Evolutionary conservation across 2,797 vertebrate genomes (phyloP).

Genomic region (Parambassis ranga): DNA sequence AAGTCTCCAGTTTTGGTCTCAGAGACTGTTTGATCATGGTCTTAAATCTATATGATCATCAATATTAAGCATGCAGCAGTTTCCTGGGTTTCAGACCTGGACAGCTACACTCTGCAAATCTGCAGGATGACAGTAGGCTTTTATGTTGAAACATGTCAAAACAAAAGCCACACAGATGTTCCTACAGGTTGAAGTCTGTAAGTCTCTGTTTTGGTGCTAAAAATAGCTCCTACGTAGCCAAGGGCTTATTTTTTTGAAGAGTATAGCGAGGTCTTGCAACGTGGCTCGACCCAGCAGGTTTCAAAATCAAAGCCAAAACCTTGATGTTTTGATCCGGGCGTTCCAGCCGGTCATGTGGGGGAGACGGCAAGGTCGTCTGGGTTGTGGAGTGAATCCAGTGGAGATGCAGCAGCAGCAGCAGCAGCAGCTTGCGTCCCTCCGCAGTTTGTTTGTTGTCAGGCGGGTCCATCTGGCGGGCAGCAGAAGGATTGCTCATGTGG

Average conservation of each 20-base stretch:
- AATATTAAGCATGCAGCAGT: no score
- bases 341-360: constrained; percentile 31
- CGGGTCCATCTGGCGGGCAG: constrained; percentile 71
- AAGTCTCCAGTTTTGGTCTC: no score
- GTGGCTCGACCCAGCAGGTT: constrained; percentile 30
- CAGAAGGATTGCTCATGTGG: constrained; percentile 42
- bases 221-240: constrained; percentile 52
- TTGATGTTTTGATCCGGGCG: constrained; percentile 22
- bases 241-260: constrained; percentile 22
- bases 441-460: constrained; percentile 52
- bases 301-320: constrained; percentile 35
- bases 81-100: no score
- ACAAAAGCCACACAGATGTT: constrained; percentile 3
- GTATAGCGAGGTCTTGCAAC: constrained; percentile 12
- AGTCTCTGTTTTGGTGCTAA: constrained; percentile 51
- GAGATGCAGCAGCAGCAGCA: no score
- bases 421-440: constrained; percentile 12
- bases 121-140: no score
- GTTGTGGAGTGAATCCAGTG: constrained; percentile 46
- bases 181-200: constrained; percentile 27
- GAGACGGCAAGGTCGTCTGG: constrained; percentile 69
- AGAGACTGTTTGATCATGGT: no score
- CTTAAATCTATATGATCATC: no score
- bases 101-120: no score
- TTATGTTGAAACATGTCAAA: neutral